Evolutionary conservation across 1,140 invertebrate genomes (phyloP).

Genomic region (Araneus ventricosus): DNA sequence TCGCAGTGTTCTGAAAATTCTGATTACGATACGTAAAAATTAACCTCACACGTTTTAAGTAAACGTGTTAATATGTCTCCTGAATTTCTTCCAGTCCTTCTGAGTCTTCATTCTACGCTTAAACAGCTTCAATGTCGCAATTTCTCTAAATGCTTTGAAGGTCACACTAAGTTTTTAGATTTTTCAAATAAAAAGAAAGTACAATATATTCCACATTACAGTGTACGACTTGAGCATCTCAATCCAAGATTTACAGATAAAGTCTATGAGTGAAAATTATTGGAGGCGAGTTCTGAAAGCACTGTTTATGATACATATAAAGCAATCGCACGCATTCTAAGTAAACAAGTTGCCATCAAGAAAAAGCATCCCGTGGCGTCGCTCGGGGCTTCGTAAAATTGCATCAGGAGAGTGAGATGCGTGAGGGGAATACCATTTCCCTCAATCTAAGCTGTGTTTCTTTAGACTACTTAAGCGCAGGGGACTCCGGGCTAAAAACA

Average conservation of each 20-base stretch:
- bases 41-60: too few relatives aligned
- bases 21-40: too few relatives aligned
- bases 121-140: too few relatives aligned
- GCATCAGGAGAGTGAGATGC: slow-evolving; percentile 50
- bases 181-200: not conserved
- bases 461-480: slow-evolving; percentile 58
- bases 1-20: too few relatives aligned
- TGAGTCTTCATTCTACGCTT: too few relatives aligned
- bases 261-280: slow-evolving; percentile 43
- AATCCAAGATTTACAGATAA: slow-evolving; percentile 5
- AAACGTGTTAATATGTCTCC: too few relatives aligned
- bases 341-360: slow-evolving; percentile 67
- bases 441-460: slow-evolving; percentile 67
- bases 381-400: slow-evolving; percentile 57
- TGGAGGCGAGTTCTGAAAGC: slow-evolving; percentile 10
- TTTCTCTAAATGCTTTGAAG: not conserved
- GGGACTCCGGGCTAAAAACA: slow-evolving; percentile 58
- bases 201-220: not conserved
- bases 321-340: slow-evolving; percentile 30
- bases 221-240: not conserved
- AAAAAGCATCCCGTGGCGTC: slow-evolving; percentile 56
- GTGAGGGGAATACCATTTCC: slow-evolving; percentile 68
- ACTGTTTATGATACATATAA: slow-evolving; percentile 67
- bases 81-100: too few relatives aligned
- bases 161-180: not conserved